Base-by-base conservation (phyloP, 2,888 invertebrate species). In the Furcula furcula region DNA sequence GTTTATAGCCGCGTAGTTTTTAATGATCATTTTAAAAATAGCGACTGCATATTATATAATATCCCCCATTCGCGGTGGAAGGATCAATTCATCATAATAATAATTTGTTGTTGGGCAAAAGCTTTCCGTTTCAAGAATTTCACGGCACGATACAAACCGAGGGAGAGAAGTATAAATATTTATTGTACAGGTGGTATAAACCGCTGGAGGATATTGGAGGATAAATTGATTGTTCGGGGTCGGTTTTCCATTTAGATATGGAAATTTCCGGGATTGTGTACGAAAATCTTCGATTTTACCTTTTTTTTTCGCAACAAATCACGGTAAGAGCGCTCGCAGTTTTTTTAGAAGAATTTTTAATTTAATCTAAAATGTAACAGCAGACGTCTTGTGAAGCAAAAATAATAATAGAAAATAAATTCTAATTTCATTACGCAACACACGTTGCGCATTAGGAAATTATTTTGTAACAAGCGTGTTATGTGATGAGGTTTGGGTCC, bases 241-340 rank as follows among this genome's bases (percentile, higher is more conserved):
- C 81, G 87, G 85, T 87, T 88, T 88, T 86, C 87, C 87, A 88
- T 88, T 88, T 88, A 88, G 87, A 87, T 87, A 88, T 88, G 87
- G 87, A 88, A 87, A 88, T 88, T 85, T 85, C 74, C 73, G 74
- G 85, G 87, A 86, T 86, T 86, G 86, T 87, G 78, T 82, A 83
- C 83, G 77, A 79, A 83, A 84, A 82, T 82, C 82, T 87, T 86
- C 81, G 78, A 76, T 82, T 85, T 82, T 78, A 68, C 81, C 75
- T 73, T 79, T 84, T 64, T 56, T 72, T 75, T 77, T 73, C 59
- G n/a, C 63, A 71, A 80, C 82, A 83, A 85, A 84, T 86, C 85
- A 83, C 77, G 73, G 66, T 70, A 64, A 74, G 66, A 66, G 72
- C 63, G 48, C 51, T 50, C 61, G 52, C 48, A 58, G 49, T 56